Evolutionary conservation across 2,888 invertebrate species (phyloP).

Genomic region (Idaea straminata): DNA sequence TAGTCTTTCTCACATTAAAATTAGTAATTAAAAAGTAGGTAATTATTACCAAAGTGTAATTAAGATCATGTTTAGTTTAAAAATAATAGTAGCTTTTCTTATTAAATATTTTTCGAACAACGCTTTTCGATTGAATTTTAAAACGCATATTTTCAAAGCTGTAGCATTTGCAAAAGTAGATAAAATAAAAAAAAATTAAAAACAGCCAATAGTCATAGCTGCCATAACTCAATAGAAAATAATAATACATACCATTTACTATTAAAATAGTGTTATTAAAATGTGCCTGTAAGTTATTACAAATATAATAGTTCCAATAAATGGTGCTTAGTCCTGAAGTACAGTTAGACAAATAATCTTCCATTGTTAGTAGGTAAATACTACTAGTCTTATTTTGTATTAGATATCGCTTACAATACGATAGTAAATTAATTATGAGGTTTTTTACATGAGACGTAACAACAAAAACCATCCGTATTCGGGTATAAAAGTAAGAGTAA

Average conservation of each 20-base stretch:
- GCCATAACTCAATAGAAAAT: slow-evolving; percentile 34
- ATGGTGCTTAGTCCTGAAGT: slow-evolving; percentile 55
- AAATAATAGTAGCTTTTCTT: slow-evolving; percentile 13
- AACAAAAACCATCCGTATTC: background rate
- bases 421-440: slow-evolving; percentile 17
- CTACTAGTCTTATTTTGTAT: slow-evolving; percentile 59
- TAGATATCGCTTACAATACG: slow-evolving; percentile 34
- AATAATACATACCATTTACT: slow-evolving; percentile 14
- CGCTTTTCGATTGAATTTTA: background rate
- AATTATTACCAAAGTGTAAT: slow-evolving; percentile 78
- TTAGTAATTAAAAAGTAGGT: slow-evolving; percentile 66
- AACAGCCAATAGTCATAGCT: slow-evolving; percentile 24
- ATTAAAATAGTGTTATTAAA: slow-evolving; percentile 36
- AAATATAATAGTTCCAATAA: slow-evolving; percentile 44
- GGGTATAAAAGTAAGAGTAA: too few species aligned
- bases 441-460: background rate
- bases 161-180: slow-evolving; percentile 3
- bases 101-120: slow-evolving; percentile 1
- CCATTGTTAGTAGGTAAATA: slow-evolving; percentile 54
- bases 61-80: slow-evolving; percentile 66
- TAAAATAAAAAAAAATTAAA: slow-evolving; percentile 11
- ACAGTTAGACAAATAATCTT: slow-evolving; percentile 45
- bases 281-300: slow-evolving; percentile 62
- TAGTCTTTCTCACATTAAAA: slow-evolving; percentile 51
- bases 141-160: background rate